Evolutionary conservation across 2,888 invertebrate species (phyloP), one percentile per base, ranked within the genome.

Genomic region (Lasioglossum zephyrum): DNA sequence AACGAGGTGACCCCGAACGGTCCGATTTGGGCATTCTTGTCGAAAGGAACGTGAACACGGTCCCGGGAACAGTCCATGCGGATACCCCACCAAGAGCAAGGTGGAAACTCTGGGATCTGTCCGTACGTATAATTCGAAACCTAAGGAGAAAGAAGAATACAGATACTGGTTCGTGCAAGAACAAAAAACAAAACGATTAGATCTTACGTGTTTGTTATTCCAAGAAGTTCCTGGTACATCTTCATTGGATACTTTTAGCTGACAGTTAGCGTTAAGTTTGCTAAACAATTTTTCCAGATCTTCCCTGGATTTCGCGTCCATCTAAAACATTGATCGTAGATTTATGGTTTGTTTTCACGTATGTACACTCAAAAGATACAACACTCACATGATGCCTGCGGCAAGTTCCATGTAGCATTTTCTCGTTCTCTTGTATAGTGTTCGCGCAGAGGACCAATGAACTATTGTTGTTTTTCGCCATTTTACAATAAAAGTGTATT

Each of bases 21-120:
- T 22, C 94, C 94, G 11, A 92, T 89, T 47, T 94, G 93, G 57
- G 94, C 80, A 57, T 92, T 91, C 13, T 89, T 88, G 63, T 93
- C 87, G 36, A 95, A 94, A 0, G 94, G 94, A 75, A 89, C 90
- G 63, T 95, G 95, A 41, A 95, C 91, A 13, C 90, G 88, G 75
- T 94, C 94, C n/a, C 94, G 90, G 0, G 95, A 93, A 79, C 95
- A 95, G 78, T 95, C 94, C 93, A 95, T 93, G 39, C 94, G 94
- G 73, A 95, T 94, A 36, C 95, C 95, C 95, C 95, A 95, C 95
- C 95, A 95, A 1, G 92, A 93, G 57, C 95, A 95, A 1, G 93
- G 85, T 73, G 93, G 92, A 83, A 92, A 93, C 60, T 90, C 91
- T 9, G 88, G 69, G 31, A 94, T 77, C 0, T 92, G 92, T 4